Evolutionary conservation across 2,888 invertebrate species (phyloP), one percentile per base, ranked within the genome.

Genomic region (Drosophila picticornis): DNA sequence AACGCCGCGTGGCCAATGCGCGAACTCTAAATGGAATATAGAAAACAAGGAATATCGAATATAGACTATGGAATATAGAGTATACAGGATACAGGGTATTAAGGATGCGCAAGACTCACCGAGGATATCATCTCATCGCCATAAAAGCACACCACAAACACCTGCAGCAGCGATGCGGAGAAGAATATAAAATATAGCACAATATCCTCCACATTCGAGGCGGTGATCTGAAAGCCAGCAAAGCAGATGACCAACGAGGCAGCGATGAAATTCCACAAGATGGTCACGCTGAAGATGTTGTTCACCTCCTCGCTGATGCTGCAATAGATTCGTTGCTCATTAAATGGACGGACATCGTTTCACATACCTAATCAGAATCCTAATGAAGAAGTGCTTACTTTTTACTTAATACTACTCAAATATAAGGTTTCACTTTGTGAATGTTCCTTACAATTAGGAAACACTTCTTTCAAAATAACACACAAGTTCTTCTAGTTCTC

Each of bases 231-330:
- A 80, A 93, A 93, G 25, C 92, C 92, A 29, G 91, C 90, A 51
- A 93, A 91, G 56, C 93, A 93, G 29, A 93, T 90, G 2, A 91
- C 92, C 76, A 91, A 43, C 0, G 93, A 92, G 9, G 93, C 90
- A n/a, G 91, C 87, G 19, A 93, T 64, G 53, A 93, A 92, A 67
- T 93, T 92, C 71, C 92, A 81, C 4, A 92, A 58, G 25, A 93
- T 83, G 5, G 92, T 91, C 57, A 91, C 83, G 60, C 90, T 88
- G 7, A 91, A 91, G 48, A 91, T 91, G 36, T 58, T 77, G 72
- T 92, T 91, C 5, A 91, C 69, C 62, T 87, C 74, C 61, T 86
- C 87, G 70, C 83, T 83, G 22, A 91, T 75, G 10, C 90, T 91
- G 61, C 6, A 67, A 74, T 11, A 10, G 2, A 25, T 13, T n/a